phyloP scores from a whole-genome alignment of 2,797 vertebrate genomes.

The Nyctibius grandis region DNA sequence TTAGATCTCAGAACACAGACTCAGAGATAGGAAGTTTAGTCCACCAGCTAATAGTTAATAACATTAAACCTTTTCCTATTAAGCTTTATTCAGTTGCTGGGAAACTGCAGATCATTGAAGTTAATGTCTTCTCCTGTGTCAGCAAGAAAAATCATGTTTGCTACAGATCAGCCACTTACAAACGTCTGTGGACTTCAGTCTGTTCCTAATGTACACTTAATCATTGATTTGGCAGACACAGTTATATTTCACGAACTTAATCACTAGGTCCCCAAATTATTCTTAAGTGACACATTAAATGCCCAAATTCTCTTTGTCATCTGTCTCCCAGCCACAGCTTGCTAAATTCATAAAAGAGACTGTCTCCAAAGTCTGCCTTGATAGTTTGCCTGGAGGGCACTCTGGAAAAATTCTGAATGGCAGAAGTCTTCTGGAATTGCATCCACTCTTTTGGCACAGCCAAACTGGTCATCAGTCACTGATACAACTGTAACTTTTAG shows the following conservation, averaged over 20 bases:
- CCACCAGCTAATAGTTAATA: background rate
- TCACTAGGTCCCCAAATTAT: background rate
- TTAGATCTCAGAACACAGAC: background rate
- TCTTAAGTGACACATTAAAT: background rate
- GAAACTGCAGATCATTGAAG: background rate
- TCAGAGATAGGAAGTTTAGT: background rate
- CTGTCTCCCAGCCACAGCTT: background rate
- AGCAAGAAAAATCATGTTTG: conserved; percentile 27
- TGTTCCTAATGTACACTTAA: background rate
- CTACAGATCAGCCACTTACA: background rate
- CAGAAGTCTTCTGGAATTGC: background rate
- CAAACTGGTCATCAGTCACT: background rate
- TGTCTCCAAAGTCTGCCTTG: background rate
- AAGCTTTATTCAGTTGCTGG: background rate
- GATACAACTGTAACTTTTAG: background rate
- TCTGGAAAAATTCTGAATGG: background rate
- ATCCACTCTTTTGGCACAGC: background rate
- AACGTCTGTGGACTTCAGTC: background rate
- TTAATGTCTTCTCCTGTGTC: background rate
- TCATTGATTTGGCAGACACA: background rate
- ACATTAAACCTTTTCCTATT: background rate
- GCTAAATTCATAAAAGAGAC: background rate
- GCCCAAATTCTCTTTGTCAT: background rate
- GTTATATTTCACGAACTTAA: background rate
- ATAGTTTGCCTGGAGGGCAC: background rate